Evolutionary conservation across 2,113 vertebrate genomes (phyloP).

Genomic region (Nerophis ophidion): DNA sequence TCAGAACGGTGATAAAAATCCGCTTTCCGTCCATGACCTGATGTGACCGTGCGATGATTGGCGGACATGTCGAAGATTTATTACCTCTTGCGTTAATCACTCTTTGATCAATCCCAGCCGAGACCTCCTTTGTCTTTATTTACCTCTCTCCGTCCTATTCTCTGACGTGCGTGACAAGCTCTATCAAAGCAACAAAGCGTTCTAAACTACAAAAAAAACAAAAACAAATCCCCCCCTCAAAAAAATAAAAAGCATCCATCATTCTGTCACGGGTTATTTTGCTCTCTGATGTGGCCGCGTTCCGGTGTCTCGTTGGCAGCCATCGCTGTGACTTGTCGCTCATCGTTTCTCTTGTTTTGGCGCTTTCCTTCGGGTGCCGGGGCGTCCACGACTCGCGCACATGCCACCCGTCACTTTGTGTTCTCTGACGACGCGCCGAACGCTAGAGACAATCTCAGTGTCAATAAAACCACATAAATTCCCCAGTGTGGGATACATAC

Average conservation of each 20-base stretch:
- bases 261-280: conserved; percentile 5
- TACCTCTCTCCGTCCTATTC: neutral
- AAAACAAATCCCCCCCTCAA: neutral
- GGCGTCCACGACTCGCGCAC: conserved; percentile 4
- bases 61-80: neutral
- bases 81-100: neutral
- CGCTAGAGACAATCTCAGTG: too few species aligned
- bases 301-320: neutral
- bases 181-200: neutral
- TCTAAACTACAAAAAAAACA: neutral
- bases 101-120: conserved; percentile 4
- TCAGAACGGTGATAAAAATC: conserved; percentile 31
- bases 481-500: too few species aligned
- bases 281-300: conserved; percentile 7
- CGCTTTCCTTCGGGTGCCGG: conserved; percentile 14
- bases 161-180: neutral
- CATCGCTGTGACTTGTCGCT: conserved; percentile 30
- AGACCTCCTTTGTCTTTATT: neutral
- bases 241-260: conserved; percentile 11
- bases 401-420: neutral
- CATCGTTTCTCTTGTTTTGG: conserved; percentile 24
- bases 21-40: conserved; percentile 21
- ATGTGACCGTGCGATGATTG: conserved; percentile 35
- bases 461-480: too few species aligned
- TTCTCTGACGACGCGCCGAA: neutral